Conservation (phyloP, 2,113 vertebrate genomes). For the Prietella phreatophila region DNA sequence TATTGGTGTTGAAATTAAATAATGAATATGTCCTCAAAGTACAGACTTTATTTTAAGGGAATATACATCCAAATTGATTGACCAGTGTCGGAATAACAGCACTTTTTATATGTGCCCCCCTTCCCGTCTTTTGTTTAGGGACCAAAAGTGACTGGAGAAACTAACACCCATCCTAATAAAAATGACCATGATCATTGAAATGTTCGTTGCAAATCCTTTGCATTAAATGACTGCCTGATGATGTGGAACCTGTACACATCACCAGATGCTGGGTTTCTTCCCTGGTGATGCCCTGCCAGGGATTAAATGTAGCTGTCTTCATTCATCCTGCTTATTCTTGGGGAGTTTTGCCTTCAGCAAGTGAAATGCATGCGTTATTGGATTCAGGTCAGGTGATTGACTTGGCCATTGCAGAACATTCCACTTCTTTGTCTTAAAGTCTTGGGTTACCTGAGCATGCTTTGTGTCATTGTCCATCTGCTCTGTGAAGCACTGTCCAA, state of each 20-base stretch:
- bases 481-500: neutral
- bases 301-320: neutral
- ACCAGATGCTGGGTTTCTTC: neutral
- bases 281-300: neutral
- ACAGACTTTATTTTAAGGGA: neutral
- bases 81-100: neutral
- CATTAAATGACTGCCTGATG: neutral
- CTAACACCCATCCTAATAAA: too few relatives aligned
- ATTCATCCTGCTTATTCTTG: neutral
- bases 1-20: neutral
- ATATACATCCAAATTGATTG: neutral
- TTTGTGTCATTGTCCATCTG: neutral
- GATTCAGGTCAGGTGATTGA: neutral
- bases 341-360: neutral
- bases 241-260: neutral
- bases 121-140: too few relatives aligned
- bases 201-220: neutral
- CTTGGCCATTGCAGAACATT: neutral
- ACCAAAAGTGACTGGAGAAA: conserved; percentile 1
- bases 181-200: too few relatives aligned
- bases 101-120: neutral
- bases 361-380: neutral
- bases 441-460: neutral
- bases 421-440: neutral
- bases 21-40: neutral